A percentile compares a stretch with the other conserved stretches of the same genome.
These are phyloP conservation scores for Sinocyclocheilus anshuiensis DNA, from an alignment of 2,113 vertebrate species.

Conservation along the genomic window DNA sequence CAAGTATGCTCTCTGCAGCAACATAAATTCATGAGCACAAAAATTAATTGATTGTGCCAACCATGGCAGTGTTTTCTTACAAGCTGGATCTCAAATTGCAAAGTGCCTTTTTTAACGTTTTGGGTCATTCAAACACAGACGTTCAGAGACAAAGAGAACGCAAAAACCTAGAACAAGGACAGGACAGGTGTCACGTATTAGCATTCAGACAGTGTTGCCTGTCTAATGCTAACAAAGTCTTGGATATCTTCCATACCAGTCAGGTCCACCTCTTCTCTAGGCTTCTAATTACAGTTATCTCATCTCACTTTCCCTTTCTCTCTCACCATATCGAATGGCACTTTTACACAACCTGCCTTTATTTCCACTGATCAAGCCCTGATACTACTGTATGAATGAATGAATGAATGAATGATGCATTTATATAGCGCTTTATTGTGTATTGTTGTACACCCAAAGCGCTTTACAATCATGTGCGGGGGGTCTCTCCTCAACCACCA, in stretches of 20 bases:
- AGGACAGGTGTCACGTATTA: slow-evolving; percentile 44
- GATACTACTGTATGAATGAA: slow-evolving; percentile 12
- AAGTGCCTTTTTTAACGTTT: background rate
- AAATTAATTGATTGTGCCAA: background rate
- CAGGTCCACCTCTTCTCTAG: slow-evolving; percentile 35
- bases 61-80: background rate
- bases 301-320: slow-evolving; percentile 53
- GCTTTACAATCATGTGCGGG: too few species aligned
- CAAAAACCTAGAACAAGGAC: background rate
- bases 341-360: slow-evolving; percentile 38
- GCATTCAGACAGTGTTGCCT: slow-evolving; percentile 28
- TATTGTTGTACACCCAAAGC: too few species aligned
- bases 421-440: too few species aligned
- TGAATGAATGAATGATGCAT: too few species aligned
- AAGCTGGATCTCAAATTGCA: background rate
- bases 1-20: background rate
- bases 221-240: slow-evolving; percentile 51
- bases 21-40: background rate
- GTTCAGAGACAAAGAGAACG: background rate
- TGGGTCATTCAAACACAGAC: background rate
- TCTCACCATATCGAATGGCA: slow-evolving; percentile 46
- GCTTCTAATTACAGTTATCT: slow-evolving; percentile 45
- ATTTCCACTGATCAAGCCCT: slow-evolving; percentile 22
- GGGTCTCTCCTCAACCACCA: too few species aligned
- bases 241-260: slow-evolving; percentile 61